Conservation (phyloP, 2,888 invertebrate genomes). For the Tetranychus piercei region DNA sequence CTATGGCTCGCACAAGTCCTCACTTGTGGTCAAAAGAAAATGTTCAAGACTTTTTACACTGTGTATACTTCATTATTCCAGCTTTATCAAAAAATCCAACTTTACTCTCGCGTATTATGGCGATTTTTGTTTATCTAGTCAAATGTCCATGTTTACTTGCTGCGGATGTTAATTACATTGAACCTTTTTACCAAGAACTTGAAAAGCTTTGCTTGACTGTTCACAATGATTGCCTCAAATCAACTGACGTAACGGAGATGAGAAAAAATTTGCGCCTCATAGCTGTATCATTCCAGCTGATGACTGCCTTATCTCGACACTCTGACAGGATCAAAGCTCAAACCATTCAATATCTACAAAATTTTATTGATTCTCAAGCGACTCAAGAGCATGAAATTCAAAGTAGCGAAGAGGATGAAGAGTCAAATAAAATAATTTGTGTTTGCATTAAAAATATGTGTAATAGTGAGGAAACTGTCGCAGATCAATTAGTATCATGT, state of each 20-base stretch:
- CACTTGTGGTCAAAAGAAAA: conserved; percentile 45
- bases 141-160: conserved; percentile 15
- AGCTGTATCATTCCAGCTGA: not conserved
- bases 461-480: not conserved
- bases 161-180: not conserved
- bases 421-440: conserved; percentile 13
- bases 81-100: not conserved
- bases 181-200: not conserved
- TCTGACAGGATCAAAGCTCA: not conserved
- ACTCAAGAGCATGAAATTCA: not conserved
- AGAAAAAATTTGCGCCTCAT: not conserved
- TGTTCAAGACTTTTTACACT: not conserved
- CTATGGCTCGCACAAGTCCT: conserved; percentile 51
- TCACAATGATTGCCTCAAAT: not conserved
- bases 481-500: not conserved
- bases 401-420: not conserved
- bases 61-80: conserved; percentile 19
- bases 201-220: not conserved
- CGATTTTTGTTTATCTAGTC: conserved; percentile 7
- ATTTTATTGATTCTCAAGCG: conserved; percentile 6
- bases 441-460: conserved; percentile 15
- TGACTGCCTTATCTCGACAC: not conserved
- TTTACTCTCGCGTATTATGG: not conserved
- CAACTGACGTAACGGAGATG: too few relatives aligned
- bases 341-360: not conserved